Evolutionary conservation across 2,888 invertebrate genomes (phyloP).

Genomic region (Meghimatium bilineatum): DNA sequence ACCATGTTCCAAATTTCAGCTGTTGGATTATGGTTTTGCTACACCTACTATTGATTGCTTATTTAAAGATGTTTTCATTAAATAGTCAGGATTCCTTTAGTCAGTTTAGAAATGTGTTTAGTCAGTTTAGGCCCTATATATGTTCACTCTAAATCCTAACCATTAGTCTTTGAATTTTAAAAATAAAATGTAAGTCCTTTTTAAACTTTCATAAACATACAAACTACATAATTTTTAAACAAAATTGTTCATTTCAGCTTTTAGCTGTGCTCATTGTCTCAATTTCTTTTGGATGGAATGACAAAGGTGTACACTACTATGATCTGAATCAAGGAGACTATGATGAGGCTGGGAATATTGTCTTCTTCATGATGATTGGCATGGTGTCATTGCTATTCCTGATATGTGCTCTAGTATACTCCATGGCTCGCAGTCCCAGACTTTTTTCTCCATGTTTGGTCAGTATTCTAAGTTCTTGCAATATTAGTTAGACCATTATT

Average conservation of each 20-base stretch:
- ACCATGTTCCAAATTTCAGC: too few species aligned
- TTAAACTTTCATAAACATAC: too few species aligned
- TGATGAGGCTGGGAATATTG: conserved; percentile 54
- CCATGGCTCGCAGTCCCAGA: conserved; percentile 40
- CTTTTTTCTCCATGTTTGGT: conserved; percentile 40
- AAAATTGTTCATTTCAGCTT: conserved; percentile 52
- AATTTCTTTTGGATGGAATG: conserved; percentile 54
- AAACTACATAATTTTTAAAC: conserved; percentile 3
- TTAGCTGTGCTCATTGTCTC: conserved; percentile 53
- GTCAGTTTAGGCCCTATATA: too few species aligned
- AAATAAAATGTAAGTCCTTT: too few species aligned
- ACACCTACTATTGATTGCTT: too few species aligned
- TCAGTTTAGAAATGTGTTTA: too few species aligned
- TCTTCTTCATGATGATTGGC: conserved; percentile 55
- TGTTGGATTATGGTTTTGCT: too few species aligned
- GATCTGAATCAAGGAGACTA: conserved; percentile 55
- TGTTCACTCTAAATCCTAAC: too few species aligned
- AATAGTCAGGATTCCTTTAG: too few species aligned
- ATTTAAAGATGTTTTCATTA: too few species aligned
- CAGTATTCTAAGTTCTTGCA: conserved; percentile 22
- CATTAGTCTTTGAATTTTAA: too few species aligned
- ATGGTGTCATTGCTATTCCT: conserved; percentile 50
- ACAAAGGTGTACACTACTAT: conserved; percentile 53
- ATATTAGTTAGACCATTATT: too few species aligned
- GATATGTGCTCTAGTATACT: conserved; percentile 45